Evolutionary conservation across 1,140 invertebrate genomes (phyloP).

Genomic region (Camponotus vicinus): DNA sequence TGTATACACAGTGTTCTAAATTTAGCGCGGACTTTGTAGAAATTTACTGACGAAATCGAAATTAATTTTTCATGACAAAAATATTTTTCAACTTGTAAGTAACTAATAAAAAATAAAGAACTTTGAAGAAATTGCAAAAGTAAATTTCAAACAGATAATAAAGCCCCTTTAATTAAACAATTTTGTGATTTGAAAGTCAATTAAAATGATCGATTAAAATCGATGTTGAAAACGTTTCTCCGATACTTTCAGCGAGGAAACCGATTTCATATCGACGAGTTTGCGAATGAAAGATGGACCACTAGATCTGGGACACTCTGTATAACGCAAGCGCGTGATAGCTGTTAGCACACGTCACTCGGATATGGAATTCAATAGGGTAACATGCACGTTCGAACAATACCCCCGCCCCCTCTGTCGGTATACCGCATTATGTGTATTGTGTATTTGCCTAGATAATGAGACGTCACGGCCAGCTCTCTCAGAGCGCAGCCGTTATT

Average conservation of each 20-base stretch:
- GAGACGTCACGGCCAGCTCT: conserved; percentile 47
- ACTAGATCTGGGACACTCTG: conserved; percentile 9
- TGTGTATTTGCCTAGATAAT: conserved; percentile 56
- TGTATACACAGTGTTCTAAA: conserved; percentile 20
- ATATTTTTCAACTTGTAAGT: not conserved
- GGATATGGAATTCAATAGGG: conserved; percentile 50
- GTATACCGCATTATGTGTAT: conserved; percentile 18
- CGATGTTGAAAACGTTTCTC: not conserved
- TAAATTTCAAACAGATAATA: not conserved
- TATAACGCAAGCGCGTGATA: not conserved
- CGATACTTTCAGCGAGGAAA: not conserved
- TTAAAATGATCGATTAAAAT: not conserved
- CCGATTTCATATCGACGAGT: not conserved
- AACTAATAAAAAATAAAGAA: too few relatives aligned
- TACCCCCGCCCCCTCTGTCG: not conserved
- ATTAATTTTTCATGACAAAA: not conserved
- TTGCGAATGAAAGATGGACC: not conserved
- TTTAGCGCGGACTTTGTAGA: not conserved
- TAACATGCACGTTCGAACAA: conserved; percentile 35
- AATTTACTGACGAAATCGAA: not conserved
- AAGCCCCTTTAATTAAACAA: not conserved
- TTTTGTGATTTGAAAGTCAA: not conserved
- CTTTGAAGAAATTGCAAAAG: not conserved
- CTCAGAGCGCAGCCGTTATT: conserved; percentile 33
- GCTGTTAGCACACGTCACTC: conserved; percentile 21